Evolutionary conservation across 1,140 invertebrate species (phyloP).

Genomic region (Paramacrobiotus metropolitanus): DNA sequence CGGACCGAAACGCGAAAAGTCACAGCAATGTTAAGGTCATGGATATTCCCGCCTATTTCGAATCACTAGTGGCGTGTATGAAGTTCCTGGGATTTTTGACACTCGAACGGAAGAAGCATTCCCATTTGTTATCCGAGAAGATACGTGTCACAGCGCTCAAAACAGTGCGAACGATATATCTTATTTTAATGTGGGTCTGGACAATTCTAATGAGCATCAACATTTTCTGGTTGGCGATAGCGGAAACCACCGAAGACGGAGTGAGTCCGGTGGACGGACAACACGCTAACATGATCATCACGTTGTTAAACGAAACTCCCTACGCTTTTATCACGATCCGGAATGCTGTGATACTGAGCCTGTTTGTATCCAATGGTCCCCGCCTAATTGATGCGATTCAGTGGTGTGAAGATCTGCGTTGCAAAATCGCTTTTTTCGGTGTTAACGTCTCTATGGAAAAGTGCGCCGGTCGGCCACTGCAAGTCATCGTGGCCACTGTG

Average conservation of each 20-base stretch:
- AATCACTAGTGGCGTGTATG: too few species aligned
- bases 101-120: too few species aligned
- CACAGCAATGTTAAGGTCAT: too few species aligned
- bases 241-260: background rate
- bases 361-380: background rate
- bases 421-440: background rate
- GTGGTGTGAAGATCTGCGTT: background rate
- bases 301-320: background rate
- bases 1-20: too few species aligned
- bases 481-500: background rate
- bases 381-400: background rate
- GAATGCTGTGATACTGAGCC: background rate
- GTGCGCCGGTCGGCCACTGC: background rate
- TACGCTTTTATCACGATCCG: background rate
- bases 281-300: background rate
- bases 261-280: background rate
- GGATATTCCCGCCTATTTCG: too few species aligned
- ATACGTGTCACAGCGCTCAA: too few species aligned
- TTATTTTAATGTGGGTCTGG: background rate
- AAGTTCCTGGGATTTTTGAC: too few species aligned
- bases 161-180: background rate
- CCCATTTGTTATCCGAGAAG: too few species aligned
- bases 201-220: background rate
- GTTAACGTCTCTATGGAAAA: background rate
- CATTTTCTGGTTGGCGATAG: background rate